A percentile compares a stretch with the other conserved stretches of the same genome.
Conservation (phyloP, 1,140 invertebrate species). For the Leptinotarsa texana region DNA sequence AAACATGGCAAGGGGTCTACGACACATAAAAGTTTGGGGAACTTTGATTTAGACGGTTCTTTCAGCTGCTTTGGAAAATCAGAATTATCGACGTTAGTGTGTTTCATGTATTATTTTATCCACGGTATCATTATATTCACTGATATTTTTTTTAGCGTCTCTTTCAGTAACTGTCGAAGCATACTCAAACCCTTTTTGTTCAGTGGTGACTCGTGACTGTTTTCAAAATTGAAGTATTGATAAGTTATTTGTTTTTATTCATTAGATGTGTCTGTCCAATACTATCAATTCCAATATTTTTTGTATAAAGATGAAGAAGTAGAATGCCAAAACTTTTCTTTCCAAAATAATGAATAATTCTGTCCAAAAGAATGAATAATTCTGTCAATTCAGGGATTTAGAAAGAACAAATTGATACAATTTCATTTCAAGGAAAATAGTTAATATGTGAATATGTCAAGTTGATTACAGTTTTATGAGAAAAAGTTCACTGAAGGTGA, state of each 20-base stretch:
- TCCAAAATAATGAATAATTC: no score
- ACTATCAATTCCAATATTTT: slow-evolving; percentile 60
- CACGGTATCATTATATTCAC: neutral
- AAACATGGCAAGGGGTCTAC: no score
- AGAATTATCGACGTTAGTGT: neutral
- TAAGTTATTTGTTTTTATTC: slow-evolving; percentile 62
- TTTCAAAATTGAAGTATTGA: slow-evolving; percentile 42
- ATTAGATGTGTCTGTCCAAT: slow-evolving; percentile 64
- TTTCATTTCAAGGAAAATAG: no score
- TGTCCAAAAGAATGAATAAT: no score
- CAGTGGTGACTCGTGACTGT: slow-evolving; percentile 61
- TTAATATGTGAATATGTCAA: no score
- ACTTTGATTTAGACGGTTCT: neutral
- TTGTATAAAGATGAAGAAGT: no score
- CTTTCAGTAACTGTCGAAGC: slow-evolving; percentile 33
- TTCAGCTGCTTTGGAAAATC: neutral
- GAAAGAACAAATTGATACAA: no score
- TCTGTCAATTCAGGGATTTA: no score
- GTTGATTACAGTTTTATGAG: no score
- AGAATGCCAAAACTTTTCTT: no score
- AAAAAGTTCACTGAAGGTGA: no score
- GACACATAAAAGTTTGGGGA: no score
- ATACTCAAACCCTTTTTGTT: slow-evolving; percentile 60
- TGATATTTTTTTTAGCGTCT: slow-evolving; percentile 18
- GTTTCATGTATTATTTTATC: slow-evolving; percentile 38